Conservation (phyloP, 2,113 vertebrate genomes). For the Erpornis zantholeuca region DNA sequence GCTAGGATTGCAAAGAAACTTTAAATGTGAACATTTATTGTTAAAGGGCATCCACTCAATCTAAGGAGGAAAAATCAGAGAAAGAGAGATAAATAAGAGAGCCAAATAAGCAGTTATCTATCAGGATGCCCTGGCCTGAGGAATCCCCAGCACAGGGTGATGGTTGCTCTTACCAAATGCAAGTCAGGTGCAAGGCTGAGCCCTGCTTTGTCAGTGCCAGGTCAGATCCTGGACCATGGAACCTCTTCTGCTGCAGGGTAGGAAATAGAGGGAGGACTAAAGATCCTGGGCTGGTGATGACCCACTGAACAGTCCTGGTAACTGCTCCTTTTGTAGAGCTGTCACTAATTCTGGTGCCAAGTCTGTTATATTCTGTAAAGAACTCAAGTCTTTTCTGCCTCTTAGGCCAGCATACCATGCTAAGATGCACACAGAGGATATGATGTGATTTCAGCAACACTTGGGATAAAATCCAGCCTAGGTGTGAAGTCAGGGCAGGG, state of each 20-base stretch:
- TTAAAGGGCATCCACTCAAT: not conserved
- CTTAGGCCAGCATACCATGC: not conserved
- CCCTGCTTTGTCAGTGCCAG: not conserved
- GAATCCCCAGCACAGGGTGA: accelerated
- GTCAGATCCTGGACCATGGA: not conserved
- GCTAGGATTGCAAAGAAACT: not conserved
- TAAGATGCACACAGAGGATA: not conserved
- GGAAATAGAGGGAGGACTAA: not conserved
- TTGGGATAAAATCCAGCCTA: not conserved
- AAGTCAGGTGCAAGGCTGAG: not conserved
- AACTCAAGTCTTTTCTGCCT: not conserved
- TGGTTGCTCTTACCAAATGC: not conserved
- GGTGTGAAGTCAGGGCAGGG: not conserved
- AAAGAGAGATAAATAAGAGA: no score
- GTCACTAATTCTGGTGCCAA: not conserved
- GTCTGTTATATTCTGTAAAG: not conserved
- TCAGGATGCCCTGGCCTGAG: not conserved
- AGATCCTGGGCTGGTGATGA: not conserved
- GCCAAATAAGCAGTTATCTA: not conserved
- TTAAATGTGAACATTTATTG: not conserved
- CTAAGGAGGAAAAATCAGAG: not conserved
- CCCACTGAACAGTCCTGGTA: not conserved
- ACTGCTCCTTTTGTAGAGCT: not conserved
- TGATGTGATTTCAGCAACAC: not conserved
- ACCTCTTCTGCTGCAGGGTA: not conserved